Evolutionary conservation across 2,888 invertebrate genomes (phyloP).

Genomic region (Drosophila anceps): DNA sequence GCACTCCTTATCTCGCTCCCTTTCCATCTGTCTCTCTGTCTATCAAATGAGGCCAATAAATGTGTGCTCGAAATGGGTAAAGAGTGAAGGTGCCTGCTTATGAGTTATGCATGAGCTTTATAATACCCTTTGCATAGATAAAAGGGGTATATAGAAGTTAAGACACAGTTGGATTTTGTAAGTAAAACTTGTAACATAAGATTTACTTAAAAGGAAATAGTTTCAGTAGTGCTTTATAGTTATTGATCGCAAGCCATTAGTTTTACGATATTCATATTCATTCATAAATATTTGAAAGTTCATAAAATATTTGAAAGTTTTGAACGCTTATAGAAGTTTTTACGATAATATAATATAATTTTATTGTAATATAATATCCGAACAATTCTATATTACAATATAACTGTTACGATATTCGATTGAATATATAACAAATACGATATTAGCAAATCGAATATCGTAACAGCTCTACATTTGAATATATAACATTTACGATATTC

Average conservation of each 20-base stretch:
- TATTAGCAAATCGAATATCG: background rate
- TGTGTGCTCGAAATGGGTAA: slow-evolving; percentile 24
- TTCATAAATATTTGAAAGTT: too few relatives aligned
- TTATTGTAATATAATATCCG: too few relatives aligned
- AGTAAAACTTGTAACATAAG: background rate
- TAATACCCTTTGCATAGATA: slow-evolving; percentile 4
- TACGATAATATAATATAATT: too few relatives aligned
- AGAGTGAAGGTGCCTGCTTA: slow-evolving; percentile 47
- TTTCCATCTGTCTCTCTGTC: slow-evolving; percentile 6
- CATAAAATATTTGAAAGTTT: too few relatives aligned
- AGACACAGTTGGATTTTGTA: background rate
- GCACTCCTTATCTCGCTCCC: slow-evolving; percentile 2
- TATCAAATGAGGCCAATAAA: slow-evolving; percentile 60
- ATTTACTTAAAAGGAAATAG: too few relatives aligned
- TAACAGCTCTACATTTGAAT: background rate
- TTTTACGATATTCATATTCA: too few relatives aligned
- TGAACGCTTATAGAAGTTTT: too few relatives aligned
- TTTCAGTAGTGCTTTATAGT: too few relatives aligned
- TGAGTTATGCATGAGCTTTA: slow-evolving; percentile 73
- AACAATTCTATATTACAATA: too few relatives aligned
- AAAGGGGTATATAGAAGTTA: background rate
- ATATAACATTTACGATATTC: background rate
- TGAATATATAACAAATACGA: background rate
- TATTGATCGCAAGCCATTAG: too few relatives aligned
- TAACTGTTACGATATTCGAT: background rate